Conservation (phyloP, 1,140 invertebrate genomes). For the Conopomorpha cramerella region DNA sequence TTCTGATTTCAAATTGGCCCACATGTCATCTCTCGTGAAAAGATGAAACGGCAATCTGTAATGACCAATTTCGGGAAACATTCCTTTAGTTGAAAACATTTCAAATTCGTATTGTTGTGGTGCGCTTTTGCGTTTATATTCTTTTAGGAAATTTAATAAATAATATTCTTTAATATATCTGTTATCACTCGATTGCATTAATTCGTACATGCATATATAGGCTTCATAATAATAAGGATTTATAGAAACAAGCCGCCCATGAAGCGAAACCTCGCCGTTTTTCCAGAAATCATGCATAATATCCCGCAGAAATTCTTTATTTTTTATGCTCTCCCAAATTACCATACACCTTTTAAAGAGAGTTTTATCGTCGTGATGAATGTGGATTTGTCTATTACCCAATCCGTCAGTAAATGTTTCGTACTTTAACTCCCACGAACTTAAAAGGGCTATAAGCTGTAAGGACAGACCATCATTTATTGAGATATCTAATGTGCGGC, state of each 20-base stretch:
- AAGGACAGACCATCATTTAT: constrained; percentile 45
- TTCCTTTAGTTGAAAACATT: constrained; percentile 52
- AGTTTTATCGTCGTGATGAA: constrained; percentile 24
- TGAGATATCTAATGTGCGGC: constrained; percentile 36
- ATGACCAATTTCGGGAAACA: constrained; percentile 54
- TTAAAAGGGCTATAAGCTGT: constrained; percentile 44
- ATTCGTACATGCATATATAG: constrained; percentile 43
- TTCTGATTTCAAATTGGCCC: constrained; percentile 55
- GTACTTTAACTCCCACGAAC: constrained; percentile 47
- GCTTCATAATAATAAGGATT: constrained; percentile 58
- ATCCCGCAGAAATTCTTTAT: constrained; percentile 38
- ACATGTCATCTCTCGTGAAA: constrained; percentile 51
- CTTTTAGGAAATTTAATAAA: constrained; percentile 47
- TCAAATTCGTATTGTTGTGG: constrained; percentile 56
- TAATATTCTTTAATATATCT: constrained; percentile 43
- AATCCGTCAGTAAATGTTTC: constrained; percentile 31
- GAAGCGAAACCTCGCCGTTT: constrained; percentile 51
- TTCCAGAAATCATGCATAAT: constrained; percentile 50
- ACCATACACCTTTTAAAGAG: constrained; percentile 29
- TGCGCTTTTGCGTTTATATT: constrained; percentile 38
- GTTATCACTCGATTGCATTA: constrained; percentile 25
- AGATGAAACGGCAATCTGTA: constrained; percentile 51
- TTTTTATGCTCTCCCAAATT: constrained; percentile 43
- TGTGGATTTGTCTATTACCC: constrained; percentile 20
- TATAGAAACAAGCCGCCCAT: constrained; percentile 41